Base-by-base conservation (phyloP, 2,113 vertebrate species). In the Microcebus ravelobensis region DNA sequence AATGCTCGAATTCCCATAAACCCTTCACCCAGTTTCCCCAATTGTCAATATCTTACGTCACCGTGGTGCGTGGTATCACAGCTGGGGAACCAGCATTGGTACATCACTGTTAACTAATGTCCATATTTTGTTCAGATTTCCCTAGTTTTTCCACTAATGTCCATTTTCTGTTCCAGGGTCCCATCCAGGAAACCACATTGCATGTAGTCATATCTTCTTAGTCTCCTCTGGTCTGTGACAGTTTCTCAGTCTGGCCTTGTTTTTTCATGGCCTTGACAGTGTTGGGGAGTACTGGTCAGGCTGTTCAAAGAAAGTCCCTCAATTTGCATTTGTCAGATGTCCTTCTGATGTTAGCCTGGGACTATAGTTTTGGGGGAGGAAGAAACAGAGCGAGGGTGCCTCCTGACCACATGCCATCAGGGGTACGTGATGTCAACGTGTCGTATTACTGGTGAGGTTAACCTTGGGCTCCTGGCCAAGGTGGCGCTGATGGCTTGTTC, bases 381-480 rank as follows among this genome's bases (percentile, higher is more conserved):
- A 70, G 63, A 27, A 55, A 36, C 25, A 2, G 18, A 74, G 8
- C 9, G 20, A 34, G 6, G 6, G 31, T 18, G 45, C 23, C 36
- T 10, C 27, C 14, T 1, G 25, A 31, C 17, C 2, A 1, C 15
- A 2, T n/a, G 17, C 6, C 3, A 11, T n/a, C 68, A 59, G 25
- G 21, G 79, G 31, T 4, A 3, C 2, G 0, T 11, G 48, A 29
- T 13, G 10, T 18, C 36, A 27, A 5, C 1, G 0, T 15, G 10
- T 23, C 12, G 45, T 36, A 6, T 29, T 5, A 1, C 29, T 70
- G 1, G 81, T 10, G 21, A 25, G 57, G 7, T 17, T 7, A 11
- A 21, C 18, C 52, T 4, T 79, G n/a, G 70, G 10, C n/a, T 31
- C 50, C 55, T 36, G 42, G 27, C 5, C 29, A 23, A 36, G 48